Percentiles rank a stretch among this genome's conserved stretches.
Evolutionary conservation across 1,140 invertebrate species (phyloP).

Genomic region (Cepaea nemoralis): DNA sequence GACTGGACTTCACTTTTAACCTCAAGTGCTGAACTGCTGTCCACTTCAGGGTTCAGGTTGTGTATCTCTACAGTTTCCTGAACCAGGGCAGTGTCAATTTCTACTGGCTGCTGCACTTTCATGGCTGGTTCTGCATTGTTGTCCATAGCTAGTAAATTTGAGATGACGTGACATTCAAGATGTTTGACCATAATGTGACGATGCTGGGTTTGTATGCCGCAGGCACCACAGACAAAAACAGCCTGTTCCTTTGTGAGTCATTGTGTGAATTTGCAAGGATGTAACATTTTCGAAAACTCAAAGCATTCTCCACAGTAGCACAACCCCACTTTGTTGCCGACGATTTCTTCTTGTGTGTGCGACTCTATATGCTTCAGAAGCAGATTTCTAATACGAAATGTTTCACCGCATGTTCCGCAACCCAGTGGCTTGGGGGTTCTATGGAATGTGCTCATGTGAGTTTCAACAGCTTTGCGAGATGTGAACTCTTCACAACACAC

Average conservation of each 20-base stretch:
- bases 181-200: constrained; percentile 40
- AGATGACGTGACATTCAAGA: constrained; percentile 38
- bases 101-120: not conserved
- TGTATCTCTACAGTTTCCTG: constrained; percentile 5
- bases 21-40: not conserved
- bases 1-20: not conserved
- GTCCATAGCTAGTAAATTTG: constrained; percentile 22
- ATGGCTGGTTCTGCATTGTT: not conserved
- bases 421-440: constrained; percentile 35
- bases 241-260: constrained; percentile 35
- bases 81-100: constrained; percentile 18
- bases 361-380: constrained; percentile 37
- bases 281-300: constrained; percentile 39
- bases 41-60: not conserved
- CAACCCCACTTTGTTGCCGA: constrained; percentile 33
- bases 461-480: constrained; percentile 39
- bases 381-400: constrained; percentile 31
- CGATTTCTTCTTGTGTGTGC: constrained; percentile 28
- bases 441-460: constrained; percentile 40
- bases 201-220: constrained; percentile 36
- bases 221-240: constrained; percentile 39
- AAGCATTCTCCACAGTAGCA: constrained; percentile 42
- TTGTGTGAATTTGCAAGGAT: constrained; percentile 29
- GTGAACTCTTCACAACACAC: constrained; percentile 40
- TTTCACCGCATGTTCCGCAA: constrained; percentile 38